A percentile compares a stretch with the other conserved stretches of the same genome.
Conservation (phyloP, 64 coral and sea anemone genomes). For the Catalaphyllia jardinei region DNA sequence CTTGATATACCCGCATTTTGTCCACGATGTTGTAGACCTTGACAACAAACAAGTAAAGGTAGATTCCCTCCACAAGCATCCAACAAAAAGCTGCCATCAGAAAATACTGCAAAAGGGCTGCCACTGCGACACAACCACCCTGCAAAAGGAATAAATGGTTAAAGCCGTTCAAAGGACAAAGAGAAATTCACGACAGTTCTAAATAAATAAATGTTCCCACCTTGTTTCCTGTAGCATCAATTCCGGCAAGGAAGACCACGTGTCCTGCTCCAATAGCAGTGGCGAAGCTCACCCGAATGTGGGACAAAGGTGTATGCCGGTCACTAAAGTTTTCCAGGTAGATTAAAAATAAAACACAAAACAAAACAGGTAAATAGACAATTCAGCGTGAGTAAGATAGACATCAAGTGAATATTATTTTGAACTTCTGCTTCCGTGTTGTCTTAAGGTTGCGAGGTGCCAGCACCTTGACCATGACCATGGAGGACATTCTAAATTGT, state of each 20-base stretch:
- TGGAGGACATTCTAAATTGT: too few relatives aligned
- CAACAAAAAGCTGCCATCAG: slow-evolving; percentile 55
- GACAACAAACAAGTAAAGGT: slow-evolving; percentile 55
- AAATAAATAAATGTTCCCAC: neutral
- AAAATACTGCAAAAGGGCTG: slow-evolving; percentile 57
- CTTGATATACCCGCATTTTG: slow-evolving; percentile 25
- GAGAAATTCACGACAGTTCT: neutral
- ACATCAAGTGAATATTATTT: too few relatives aligned
- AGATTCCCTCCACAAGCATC: slow-evolving; percentile 67
- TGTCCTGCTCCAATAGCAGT: slow-evolving; percentile 46
- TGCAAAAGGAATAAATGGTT: neutral
- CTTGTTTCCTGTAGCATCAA: slow-evolving; percentile 15
- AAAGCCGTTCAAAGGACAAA: neutral
- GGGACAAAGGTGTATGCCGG: slow-evolving; percentile 20
- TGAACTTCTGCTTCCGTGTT: too few relatives aligned
- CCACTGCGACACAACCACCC: slow-evolving; percentile 29
- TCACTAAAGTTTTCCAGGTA: neutral
- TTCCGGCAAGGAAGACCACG: slow-evolving; percentile 44
- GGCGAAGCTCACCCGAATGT: slow-evolving; percentile 46
- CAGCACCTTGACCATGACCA: too few relatives aligned
- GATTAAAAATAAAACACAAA: too few relatives aligned
- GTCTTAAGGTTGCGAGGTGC: too few relatives aligned
- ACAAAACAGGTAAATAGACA: too few relatives aligned
- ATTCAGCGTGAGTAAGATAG: too few relatives aligned
- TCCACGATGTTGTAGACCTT: slow-evolving; percentile 53